These are phyloP conservation scores for Chaunax sp. DNA, from an alignment of 2,797 vertebrate genomes.

Conservation along the genomic window DNA sequence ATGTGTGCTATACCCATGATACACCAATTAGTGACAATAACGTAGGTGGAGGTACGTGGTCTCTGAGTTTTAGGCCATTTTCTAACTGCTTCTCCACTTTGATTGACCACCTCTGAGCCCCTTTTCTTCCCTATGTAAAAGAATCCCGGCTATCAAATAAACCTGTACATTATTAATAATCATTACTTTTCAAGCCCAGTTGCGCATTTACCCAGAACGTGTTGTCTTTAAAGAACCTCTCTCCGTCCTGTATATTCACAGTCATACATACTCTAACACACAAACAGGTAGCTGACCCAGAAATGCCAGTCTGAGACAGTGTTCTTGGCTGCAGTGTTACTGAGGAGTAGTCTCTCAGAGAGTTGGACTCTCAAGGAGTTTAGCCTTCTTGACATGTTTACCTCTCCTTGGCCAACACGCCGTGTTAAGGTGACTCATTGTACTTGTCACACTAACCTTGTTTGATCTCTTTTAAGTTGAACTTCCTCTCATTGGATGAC, in stretches of 20 bases:
- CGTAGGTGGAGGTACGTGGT: too few species aligned
- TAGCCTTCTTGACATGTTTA: slow-evolving; percentile 61
- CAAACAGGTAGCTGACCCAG: slow-evolving; percentile 64
- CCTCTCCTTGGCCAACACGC: slow-evolving; percentile 14
- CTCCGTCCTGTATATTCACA: slow-evolving; percentile 28
- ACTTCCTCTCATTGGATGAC: slow-evolving; percentile 16
- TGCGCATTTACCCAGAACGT: slow-evolving; percentile 14
- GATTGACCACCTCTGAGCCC: too few species aligned
- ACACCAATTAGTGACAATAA: too few species aligned
- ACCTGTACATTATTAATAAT: background rate
- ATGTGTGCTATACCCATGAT: too few species aligned
- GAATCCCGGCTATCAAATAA: background rate
- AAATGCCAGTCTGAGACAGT: slow-evolving; percentile 70
- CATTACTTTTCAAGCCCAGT: background rate
- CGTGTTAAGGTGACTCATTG: slow-evolving; percentile 38
- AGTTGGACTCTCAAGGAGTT: slow-evolving; percentile 51
- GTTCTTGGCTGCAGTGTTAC: slow-evolving; percentile 49
- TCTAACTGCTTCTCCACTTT: too few species aligned
- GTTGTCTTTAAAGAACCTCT: slow-evolving; percentile 18
- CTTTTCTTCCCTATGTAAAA: too few species aligned
- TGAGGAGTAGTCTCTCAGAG: slow-evolving; percentile 51
- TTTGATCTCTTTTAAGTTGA: slow-evolving; percentile 45
- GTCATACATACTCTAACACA: slow-evolving; percentile 18
- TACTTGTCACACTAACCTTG: slow-evolving; percentile 45
- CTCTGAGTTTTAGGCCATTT: too few species aligned